A percentile compares a stretch with the other conserved stretches of the same genome.
Evolutionary conservation across 2,888 invertebrate species (phyloP).

Genomic region (Lucinisca nassula): DNA sequence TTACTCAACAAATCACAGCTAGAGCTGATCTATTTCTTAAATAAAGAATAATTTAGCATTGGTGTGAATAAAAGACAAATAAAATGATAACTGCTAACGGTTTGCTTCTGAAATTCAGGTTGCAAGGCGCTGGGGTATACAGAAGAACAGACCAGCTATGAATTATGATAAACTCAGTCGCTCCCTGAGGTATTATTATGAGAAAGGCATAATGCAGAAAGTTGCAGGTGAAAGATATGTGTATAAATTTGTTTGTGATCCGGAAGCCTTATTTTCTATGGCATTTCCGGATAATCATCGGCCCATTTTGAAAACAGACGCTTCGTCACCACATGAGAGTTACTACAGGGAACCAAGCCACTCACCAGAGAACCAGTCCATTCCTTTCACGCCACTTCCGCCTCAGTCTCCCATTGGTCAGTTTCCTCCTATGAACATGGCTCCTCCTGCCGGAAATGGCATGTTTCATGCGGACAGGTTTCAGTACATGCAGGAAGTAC

Average conservation of each 20-base stretch:
- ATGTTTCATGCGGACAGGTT: conserved; percentile 74
- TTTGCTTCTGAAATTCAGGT: too few relatives aligned
- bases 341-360: conserved; percentile 72
- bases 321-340: conserved; percentile 58
- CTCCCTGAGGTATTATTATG: conserved; percentile 98
- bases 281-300: conserved; percentile 86
- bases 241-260: conserved; percentile 98
- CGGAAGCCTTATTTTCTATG: conserved; percentile 89
- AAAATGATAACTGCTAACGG: too few relatives aligned
- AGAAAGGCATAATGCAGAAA: conserved; percentile 99
- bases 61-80: too few relatives aligned
- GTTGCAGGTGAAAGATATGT: conserved; percentile 97
- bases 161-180: conserved; percentile 98
- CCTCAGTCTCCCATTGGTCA: conserved; percentile 55
- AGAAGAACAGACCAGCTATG: conserved; percentile 99
- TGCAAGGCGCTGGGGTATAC: conserved; percentile 97
- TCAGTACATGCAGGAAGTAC: conserved; percentile 83
- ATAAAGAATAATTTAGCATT: too few relatives aligned
- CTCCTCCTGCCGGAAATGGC: conserved; percentile 61
- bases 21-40: too few relatives aligned
- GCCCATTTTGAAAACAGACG: conserved; percentile 84
- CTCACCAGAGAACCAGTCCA: conserved; percentile 69
- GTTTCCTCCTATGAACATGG: conserved; percentile 69
- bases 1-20: too few relatives aligned
- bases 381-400: conserved; percentile 68